Conservation (phyloP, 2,797 vertebrate species). For the Falco berigora region DNA sequence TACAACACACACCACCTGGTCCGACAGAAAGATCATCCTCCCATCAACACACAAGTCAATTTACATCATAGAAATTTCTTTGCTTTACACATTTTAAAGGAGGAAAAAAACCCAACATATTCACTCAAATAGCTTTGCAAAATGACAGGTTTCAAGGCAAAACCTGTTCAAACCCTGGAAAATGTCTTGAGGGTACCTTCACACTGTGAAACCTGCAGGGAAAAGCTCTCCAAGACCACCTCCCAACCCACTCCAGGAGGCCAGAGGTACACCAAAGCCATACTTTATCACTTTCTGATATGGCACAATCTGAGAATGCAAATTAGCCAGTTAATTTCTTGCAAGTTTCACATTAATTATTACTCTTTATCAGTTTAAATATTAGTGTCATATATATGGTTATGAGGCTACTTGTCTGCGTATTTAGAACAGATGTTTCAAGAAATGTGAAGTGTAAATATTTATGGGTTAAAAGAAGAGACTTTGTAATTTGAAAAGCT, state of each 20-base stretch:
- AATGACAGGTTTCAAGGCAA: neutral
- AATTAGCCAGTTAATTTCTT: neutral
- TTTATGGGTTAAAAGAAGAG: constrained; percentile 28
- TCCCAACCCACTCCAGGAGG: accelerated
- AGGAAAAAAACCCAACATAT: neutral
- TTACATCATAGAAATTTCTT: neutral
- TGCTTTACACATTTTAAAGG: accelerated
- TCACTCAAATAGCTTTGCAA: neutral
- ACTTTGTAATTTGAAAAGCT: neutral
- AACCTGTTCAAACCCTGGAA: neutral
- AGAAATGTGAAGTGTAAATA: constrained; percentile 29
- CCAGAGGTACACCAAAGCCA: neutral
- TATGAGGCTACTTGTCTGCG: neutral
- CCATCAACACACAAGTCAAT: neutral
- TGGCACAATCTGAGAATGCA: neutral
- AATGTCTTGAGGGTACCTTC: neutral
- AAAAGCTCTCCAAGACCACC: neutral
- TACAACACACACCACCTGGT: neutral
- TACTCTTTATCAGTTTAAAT: neutral
- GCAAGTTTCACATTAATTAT: neutral
- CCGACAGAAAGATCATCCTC: accelerated
- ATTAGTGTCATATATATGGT: neutral
- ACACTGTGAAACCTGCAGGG: accelerated
- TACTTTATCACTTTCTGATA: neutral
- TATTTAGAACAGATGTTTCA: neutral